phyloP scores from a whole-genome alignment of 2,113 vertebrate genomes.

The Eolophus roseicapilla region DNA sequence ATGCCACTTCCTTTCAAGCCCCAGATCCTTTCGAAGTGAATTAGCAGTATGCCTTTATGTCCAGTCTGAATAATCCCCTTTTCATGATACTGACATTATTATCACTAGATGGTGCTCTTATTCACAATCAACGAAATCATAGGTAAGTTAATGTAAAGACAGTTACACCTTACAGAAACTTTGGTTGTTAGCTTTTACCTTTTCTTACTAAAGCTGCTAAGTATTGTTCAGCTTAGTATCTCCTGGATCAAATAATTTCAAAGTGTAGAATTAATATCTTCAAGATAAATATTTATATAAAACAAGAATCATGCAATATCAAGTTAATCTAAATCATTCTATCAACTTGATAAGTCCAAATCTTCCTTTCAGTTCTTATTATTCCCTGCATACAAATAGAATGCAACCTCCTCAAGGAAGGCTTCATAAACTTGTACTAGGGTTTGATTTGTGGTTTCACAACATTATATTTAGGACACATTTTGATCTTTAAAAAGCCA shows the following conservation, averaged over 20 bases:
- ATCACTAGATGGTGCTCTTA: constrained; percentile 52
- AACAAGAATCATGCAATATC: background rate
- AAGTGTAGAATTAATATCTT: background rate
- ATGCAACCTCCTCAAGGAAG: background rate
- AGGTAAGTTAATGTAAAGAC: background rate
- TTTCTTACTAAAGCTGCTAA: background rate
- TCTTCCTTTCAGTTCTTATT: background rate
- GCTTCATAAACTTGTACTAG: background rate
- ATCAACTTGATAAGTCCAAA: background rate
- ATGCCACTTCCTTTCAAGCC: background rate
- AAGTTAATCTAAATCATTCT: background rate
- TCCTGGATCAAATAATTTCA: background rate
- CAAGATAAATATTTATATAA: background rate
- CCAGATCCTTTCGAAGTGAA: background rate
- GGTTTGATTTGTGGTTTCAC: background rate
- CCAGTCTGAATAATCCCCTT: background rate
- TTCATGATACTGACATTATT: background rate
- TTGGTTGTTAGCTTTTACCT: background rate
- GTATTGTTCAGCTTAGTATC: background rate
- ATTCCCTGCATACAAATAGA: background rate
- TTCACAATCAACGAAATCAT: background rate
- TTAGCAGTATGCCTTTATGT: background rate
- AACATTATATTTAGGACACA: background rate
- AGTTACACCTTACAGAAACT: background rate
- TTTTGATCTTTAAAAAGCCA: background rate